Evolutionary conservation across 2,888 invertebrate genomes (phyloP).

Genomic region (Desoria tigrina): DNA sequence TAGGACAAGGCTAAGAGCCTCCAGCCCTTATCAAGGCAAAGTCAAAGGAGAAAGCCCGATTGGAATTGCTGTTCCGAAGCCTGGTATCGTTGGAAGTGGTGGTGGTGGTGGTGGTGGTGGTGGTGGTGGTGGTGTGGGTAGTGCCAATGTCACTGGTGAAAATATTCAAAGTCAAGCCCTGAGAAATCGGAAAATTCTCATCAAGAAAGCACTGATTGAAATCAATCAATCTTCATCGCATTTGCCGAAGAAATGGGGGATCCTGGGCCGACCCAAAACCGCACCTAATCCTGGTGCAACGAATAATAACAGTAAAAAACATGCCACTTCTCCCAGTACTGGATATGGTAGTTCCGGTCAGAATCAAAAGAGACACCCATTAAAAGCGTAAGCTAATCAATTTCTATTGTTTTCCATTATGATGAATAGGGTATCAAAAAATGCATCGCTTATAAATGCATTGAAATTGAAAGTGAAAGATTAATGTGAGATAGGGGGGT

Average conservation of each 20-base stretch:
- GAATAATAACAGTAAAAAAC: background rate
- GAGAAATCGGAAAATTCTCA: slow-evolving; percentile 48
- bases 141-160: no score
- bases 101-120: slow-evolving; percentile 6
- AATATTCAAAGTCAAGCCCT: slow-evolving; percentile 42
- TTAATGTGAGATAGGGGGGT: no score
- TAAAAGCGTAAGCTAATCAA: slow-evolving; percentile 35
- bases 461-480: no score
- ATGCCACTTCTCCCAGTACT: background rate
- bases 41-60: slow-evolving; percentile 18
- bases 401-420: background rate
- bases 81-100: no score
- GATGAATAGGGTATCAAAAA: no score
- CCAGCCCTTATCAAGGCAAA: background rate
- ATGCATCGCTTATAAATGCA: no score
- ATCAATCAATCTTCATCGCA: slow-evolving; percentile 46
- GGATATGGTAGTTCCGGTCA: background rate
- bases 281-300: slow-evolving; percentile 38
- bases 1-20: background rate
- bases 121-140: no score
- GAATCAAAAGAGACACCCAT: slow-evolving; percentile 22
- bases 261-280: slow-evolving; percentile 45
- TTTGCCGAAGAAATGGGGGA: slow-evolving; percentile 39
- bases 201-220: slow-evolving; percentile 51
- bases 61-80: background rate